Percentiles rank a stretch among this genome's conserved stretches.
Evolutionary conservation across 2,888 invertebrate genomes (phyloP).

Genomic region (Yponomeuta evonymella): DNA sequence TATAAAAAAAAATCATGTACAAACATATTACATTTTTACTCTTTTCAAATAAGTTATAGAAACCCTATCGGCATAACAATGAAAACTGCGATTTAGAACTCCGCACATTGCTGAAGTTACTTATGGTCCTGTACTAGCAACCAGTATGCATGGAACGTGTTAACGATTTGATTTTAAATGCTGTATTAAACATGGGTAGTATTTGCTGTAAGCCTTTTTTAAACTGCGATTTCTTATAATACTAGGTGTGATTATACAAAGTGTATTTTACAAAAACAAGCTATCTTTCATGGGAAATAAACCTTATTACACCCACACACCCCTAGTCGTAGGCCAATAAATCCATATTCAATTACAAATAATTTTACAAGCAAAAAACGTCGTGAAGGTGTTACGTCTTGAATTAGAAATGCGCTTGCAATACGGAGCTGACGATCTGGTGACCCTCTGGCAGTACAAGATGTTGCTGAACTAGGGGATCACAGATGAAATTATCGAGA

Average conservation of each 20-base stretch:
- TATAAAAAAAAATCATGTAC: no score
- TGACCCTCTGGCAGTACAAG: not conserved
- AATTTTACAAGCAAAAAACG: conserved; percentile 11
- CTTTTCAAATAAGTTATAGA: no score
- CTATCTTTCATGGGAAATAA: conserved; percentile 1
- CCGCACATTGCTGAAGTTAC: no score
- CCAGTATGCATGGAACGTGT: no score
- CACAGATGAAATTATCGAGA: not conserved
- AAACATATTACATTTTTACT: no score
- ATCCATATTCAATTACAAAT: conserved; percentile 14
- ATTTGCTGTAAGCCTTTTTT: not conserved
- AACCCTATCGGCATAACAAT: no score
- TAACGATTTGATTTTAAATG: no score
- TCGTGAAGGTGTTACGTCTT: conserved; percentile 4
- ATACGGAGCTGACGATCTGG: not conserved
- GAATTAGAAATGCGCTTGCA: conserved; percentile 6
- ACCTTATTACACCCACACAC: not conserved
- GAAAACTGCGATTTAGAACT: no score
- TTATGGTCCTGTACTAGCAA: no score
- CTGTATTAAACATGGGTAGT: not conserved
- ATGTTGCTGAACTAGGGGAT: not conserved
- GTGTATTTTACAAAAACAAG: not conserved
- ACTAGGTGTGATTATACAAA: not conserved
- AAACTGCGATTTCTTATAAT: not conserved
- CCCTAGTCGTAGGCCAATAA: conserved; percentile 1